Evolutionary conservation across 2,113 vertebrate species (phyloP).

Genomic region (Hemicordylus capensis): DNA sequence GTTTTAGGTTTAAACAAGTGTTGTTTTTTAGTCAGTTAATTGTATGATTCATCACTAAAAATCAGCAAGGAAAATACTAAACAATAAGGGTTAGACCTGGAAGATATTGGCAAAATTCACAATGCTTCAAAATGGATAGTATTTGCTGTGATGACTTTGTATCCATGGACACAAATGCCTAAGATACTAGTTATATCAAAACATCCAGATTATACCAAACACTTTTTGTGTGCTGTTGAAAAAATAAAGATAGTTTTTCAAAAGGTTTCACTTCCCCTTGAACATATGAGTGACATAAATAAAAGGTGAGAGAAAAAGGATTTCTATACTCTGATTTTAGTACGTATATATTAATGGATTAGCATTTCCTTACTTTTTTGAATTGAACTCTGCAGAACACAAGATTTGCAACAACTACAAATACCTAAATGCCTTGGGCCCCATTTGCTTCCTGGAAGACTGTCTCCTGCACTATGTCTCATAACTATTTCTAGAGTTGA

Average conservation of each 20-base stretch:
- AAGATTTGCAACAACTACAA: background rate
- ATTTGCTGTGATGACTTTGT: conserved; percentile 7
- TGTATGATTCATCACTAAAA: too few relatives aligned
- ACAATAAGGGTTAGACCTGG: conserved; percentile 20
- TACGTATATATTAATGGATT: background rate
- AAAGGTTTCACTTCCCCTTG: background rate
- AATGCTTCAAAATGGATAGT: conserved; percentile 9
- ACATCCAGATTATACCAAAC: background rate
- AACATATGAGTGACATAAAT: background rate
- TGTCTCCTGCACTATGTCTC: background rate
- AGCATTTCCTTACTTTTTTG: too few relatives aligned
- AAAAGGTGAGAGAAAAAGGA: background rate
- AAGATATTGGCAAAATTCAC: conserved; percentile 2
- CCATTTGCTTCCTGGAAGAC: too few relatives aligned
- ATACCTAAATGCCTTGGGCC: background rate
- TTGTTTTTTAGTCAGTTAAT: too few relatives aligned
- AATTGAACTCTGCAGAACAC: too few relatives aligned
- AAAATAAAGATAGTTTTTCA: background rate
- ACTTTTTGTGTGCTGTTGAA: background rate
- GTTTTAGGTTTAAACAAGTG: too few relatives aligned
- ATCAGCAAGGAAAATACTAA: conserved; percentile 35
- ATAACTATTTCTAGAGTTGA: background rate
- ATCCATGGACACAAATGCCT: conserved; percentile 44
- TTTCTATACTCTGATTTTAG: background rate
- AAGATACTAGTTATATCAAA: conserved; percentile 9